Evolutionary conservation across 2,797 vertebrate species (phyloP).

Genomic region (Leptodactylus fallax): DNA sequence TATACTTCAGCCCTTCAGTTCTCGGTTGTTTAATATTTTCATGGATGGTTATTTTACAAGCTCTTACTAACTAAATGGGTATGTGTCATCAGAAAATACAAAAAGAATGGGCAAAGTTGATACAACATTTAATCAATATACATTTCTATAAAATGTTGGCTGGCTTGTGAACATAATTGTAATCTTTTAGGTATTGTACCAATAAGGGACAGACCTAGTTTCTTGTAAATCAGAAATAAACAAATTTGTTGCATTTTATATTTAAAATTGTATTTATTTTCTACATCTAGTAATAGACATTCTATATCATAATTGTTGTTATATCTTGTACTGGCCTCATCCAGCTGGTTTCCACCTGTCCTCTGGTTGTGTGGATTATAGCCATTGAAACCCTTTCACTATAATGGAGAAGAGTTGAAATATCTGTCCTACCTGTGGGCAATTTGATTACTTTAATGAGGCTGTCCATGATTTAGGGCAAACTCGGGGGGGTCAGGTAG

Average conservation of each 20-base stretch:
- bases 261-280: too few species aligned
- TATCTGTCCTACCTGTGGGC: too few species aligned
- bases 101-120: constrained; percentile 68
- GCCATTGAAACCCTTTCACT: too few species aligned
- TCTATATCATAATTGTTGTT: too few species aligned
- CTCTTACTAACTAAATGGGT: constrained; percentile 76
- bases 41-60: constrained; percentile 79
- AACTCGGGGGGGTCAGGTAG: too few species aligned
- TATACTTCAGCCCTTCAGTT: background rate
- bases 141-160: constrained; percentile 92
- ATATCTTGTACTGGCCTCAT: too few species aligned
- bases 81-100: constrained; percentile 86
- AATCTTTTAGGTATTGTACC: constrained; percentile 99
- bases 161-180: constrained; percentile 92
- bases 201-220: constrained; percentile 95
- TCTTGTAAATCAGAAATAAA: constrained; percentile 98
- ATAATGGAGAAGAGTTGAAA: too few species aligned
- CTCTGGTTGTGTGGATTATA: too few species aligned
- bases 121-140: constrained; percentile 81
- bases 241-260: constrained; percentile 62
- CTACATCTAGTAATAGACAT: too few species aligned
- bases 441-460: too few species aligned
- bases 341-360: too few species aligned
- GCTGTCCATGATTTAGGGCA: too few species aligned
- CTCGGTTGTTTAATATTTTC: constrained; percentile 38